Percentiles rank a stretch among this genome's conserved stretches.
These are phyloP conservation scores for Fringilla coelebs DNA, from an alignment of 2,797 vertebrate species.

Conservation along the genomic window DNA sequence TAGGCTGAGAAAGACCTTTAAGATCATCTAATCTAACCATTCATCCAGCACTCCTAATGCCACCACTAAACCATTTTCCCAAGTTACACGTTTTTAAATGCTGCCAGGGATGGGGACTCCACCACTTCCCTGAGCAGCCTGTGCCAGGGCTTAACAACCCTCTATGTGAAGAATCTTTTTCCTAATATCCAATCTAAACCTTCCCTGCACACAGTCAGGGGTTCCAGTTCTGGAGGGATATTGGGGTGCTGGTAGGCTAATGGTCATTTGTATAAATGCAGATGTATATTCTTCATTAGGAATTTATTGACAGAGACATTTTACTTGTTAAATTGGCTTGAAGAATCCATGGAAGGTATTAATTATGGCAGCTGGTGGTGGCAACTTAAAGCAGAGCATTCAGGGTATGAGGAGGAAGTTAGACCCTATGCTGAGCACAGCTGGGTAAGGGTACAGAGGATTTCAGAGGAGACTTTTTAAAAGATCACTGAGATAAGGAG, in stretches of 20 bases:
- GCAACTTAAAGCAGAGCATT: neutral
- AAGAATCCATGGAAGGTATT: neutral
- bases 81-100: fast-evolving
- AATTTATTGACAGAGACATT: neutral
- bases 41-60: neutral
- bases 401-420: neutral
- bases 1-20: neutral
- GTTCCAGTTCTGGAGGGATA: neutral
- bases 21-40: neutral
- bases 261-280: neutral
- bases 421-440: neutral
- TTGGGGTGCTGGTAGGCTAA: neutral
- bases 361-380: neutral
- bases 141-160: neutral
- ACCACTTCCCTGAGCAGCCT: neutral
- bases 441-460: neutral
- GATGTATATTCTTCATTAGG: neutral
- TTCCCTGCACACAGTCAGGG: neutral
- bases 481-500: neutral
- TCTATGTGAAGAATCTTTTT: neutral
- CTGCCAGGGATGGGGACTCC: neutral
- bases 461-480: neutral
- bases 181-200: neutral
- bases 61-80: neutral
- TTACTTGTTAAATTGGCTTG: neutral